Conservation (phyloP, 1,140 invertebrate genomes). For the Campoletis sonorensis region DNA sequence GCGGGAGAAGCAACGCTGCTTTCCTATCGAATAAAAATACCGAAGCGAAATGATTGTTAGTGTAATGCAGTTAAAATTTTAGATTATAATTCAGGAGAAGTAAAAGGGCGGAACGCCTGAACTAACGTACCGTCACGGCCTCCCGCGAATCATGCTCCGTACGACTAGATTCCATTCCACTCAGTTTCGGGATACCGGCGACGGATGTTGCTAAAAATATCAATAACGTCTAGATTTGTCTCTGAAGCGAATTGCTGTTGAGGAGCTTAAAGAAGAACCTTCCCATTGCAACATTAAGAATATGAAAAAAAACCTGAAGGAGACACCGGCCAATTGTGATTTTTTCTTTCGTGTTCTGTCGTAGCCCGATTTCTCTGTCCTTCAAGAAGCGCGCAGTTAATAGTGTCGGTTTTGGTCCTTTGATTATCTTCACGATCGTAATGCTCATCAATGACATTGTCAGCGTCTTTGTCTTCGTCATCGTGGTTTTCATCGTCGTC, state of each 20-base stretch:
- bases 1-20: too few species aligned
- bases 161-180: slow-evolving; percentile 60
- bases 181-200: slow-evolving; percentile 50
- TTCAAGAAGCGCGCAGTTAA: neutral
- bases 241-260: slow-evolving; percentile 53
- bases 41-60: too few species aligned
- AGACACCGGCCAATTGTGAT: neutral
- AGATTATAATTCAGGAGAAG: too few species aligned
- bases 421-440: neutral
- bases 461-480: slow-evolving; percentile 18
- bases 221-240: too few species aligned
- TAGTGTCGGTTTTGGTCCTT: neutral
- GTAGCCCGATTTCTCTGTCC: neutral
- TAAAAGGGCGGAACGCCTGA: too few species aligned
- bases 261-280: slow-evolving; percentile 55
- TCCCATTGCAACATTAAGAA: neutral
- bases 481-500: neutral
- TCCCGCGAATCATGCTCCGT: slow-evolving; percentile 56
- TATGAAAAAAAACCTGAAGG: neutral
- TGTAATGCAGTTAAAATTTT: too few species aligned
- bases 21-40: too few species aligned
- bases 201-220: neutral
- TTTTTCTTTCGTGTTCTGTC: neutral
- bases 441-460: neutral
- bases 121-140: slow-evolving; percentile 59